These are phyloP conservation scores for Metellina segmentata DNA, from an alignment of 2,888 invertebrate genomes.

Conservation along the genomic window DNA sequence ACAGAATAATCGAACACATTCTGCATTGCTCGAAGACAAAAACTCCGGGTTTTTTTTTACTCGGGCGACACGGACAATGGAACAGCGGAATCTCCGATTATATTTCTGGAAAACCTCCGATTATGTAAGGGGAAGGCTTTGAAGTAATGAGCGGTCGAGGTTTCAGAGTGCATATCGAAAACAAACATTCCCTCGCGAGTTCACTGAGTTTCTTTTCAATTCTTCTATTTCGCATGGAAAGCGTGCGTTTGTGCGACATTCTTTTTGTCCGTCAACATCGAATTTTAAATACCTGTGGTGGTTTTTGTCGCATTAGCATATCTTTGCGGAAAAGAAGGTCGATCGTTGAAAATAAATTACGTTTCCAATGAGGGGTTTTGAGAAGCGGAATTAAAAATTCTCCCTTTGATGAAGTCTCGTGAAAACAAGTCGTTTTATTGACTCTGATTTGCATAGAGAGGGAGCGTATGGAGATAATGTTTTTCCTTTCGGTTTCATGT, in stretches of 20 bases:
- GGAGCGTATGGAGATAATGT: slow-evolving; percentile 69
- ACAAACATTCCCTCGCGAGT: slow-evolving; percentile 17
- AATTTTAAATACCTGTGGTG: slow-evolving; percentile 65
- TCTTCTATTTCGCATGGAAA: no score
- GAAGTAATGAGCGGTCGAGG: not conserved
- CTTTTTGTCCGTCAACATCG: slow-evolving; percentile 54
- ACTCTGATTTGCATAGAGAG: slow-evolving; percentile 73
- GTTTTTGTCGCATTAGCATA: slow-evolving; percentile 65
- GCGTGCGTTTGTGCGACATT: not conserved
- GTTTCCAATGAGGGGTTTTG: slow-evolving; percentile 23
- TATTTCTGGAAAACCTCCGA: no score
- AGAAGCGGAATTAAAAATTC: slow-evolving; percentile 58
- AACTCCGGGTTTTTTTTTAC: not conserved
- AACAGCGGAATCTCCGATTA: no score
- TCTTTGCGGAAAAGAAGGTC: not conserved
- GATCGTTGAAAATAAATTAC: slow-evolving; percentile 4
- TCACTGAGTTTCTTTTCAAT: slow-evolving; percentile 36
- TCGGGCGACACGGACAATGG: no score
- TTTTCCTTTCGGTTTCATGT: slow-evolving; percentile 73
- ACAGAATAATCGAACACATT: not conserved
- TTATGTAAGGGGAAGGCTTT: not conserved
- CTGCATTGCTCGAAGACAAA: not conserved
- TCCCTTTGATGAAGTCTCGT: slow-evolving; percentile 48
- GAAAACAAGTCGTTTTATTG: slow-evolving; percentile 76
- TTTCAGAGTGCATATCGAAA: not conserved